Evolutionary conservation across 2,888 invertebrate genomes (phyloP).

Genomic region (Sclerodermus sp.): DNA sequence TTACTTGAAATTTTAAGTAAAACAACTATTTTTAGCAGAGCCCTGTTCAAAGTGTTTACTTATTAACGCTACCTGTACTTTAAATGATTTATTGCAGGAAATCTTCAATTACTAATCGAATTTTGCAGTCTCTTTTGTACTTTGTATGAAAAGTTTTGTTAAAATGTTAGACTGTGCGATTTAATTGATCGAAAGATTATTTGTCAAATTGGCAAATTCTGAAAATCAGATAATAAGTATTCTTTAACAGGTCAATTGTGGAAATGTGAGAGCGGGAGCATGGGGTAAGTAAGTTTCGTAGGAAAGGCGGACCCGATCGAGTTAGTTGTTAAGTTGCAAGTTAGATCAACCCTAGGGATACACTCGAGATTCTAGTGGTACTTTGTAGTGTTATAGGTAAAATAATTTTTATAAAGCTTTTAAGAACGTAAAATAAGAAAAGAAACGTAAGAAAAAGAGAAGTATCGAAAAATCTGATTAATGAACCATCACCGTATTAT

Average conservation of each 20-base stretch:
- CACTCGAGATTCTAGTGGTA: slow-evolving; percentile 50
- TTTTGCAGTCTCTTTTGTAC: too few species aligned
- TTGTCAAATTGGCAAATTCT: too few species aligned
- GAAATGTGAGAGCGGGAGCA: slow-evolving; percentile 14
- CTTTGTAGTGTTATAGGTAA: slow-evolving; percentile 37
- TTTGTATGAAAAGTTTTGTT: too few species aligned
- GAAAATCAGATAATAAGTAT: slow-evolving; percentile 4
- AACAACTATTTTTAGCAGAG: too few species aligned
- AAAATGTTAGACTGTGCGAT: too few species aligned
- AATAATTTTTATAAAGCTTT: slow-evolving; percentile 14
- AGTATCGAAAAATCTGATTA: slow-evolving; percentile 25
- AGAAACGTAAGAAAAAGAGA: slow-evolving; percentile 11
- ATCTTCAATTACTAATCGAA: too few species aligned
- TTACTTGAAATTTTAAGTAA: too few species aligned
- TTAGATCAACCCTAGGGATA: slow-evolving; percentile 50
- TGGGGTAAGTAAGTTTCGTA: slow-evolving; percentile 28
- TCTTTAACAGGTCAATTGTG: slow-evolving; percentile 1
- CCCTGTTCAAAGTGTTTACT: too few species aligned
- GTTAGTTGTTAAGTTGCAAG: slow-evolving; percentile 38
- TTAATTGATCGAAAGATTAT: too few species aligned
- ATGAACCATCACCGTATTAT: slow-evolving; percentile 35
- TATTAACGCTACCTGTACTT: too few species aligned
- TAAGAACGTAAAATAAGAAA: slow-evolving; percentile 13
- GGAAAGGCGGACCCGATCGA: slow-evolving; percentile 36
- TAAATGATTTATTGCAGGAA: too few species aligned